Conservation (phyloP, 2,888 invertebrate genomes). For the Cheilosia impressa region DNA sequence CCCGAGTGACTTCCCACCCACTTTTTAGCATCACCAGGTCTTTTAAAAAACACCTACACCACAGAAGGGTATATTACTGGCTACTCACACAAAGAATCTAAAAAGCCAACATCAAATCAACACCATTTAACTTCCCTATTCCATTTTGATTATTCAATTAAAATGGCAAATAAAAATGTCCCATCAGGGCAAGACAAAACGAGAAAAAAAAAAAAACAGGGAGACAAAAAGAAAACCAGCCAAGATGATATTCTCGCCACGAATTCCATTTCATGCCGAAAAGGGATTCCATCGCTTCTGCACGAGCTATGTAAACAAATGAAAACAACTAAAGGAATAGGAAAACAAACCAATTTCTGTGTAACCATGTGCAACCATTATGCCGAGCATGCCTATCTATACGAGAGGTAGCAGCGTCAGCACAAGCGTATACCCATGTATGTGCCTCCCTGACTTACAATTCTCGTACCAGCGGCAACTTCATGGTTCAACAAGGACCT, state of each 20-base stretch:
- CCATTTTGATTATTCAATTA: constrained; percentile 61
- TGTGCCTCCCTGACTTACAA: not conserved
- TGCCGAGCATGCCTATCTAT: constrained; percentile 27
- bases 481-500: constrained; percentile 45
- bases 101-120: constrained; percentile 27
- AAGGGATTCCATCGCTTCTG: constrained; percentile 52
- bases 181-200: constrained; percentile 4
- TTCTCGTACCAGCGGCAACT: constrained; percentile 18
- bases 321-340: constrained; percentile 61
- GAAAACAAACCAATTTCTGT: constrained; percentile 67
- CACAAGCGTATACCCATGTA: not conserved
- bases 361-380: constrained; percentile 71
- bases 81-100: no score
- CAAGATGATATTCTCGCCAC: constrained; percentile 34
- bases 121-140: constrained; percentile 22
- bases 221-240: constrained; percentile 2
- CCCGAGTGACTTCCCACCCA: no score
- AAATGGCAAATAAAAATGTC: constrained; percentile 55
- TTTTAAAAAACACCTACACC: no score
- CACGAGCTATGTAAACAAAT: constrained; percentile 62
- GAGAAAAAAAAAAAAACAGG: not conserved
- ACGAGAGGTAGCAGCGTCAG: constrained; percentile 1
- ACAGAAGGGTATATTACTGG: no score
- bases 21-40: no score
- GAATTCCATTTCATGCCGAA: constrained; percentile 59